phyloP scores from a whole-genome alignment of 2,888 invertebrate species.

The Pollenia amentaria region DNA sequence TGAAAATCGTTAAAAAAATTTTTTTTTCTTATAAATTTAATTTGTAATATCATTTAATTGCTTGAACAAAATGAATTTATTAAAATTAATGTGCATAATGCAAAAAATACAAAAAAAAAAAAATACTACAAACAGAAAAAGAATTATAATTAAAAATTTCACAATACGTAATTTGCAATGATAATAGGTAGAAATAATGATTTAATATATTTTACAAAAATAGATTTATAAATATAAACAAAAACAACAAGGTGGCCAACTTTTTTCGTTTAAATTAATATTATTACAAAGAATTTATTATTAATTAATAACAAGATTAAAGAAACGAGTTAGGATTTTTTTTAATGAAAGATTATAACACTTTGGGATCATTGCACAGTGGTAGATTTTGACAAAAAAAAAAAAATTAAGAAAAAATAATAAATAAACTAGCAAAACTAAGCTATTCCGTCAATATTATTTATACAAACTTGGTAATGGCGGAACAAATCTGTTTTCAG shows the following conservation, averaged over 20 bases:
- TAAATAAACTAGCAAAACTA: too few relatives aligned
- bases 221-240: background rate
- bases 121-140: background rate
- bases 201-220: background rate
- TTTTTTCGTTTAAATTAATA: background rate
- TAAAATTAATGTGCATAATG: constrained; percentile 21
- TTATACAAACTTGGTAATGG: too few relatives aligned
- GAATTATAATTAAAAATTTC: constrained; percentile 30
- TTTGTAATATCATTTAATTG: constrained; percentile 63
- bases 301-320: too few relatives aligned
- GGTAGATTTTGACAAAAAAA: too few relatives aligned
- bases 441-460: too few relatives aligned
- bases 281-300: background rate
- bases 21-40: constrained; percentile 52
- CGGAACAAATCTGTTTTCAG: too few relatives aligned
- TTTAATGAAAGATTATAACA: too few relatives aligned
- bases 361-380: too few relatives aligned
- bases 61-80: constrained; percentile 46
- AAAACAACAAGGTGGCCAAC: constrained; percentile 12
- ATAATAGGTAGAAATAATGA: constrained; percentile 15
- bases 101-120: background rate
- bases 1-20: constrained; percentile 25
- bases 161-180: constrained; percentile 34
- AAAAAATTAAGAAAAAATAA: too few relatives aligned
- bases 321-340: too few relatives aligned